Conservation (phyloP, 2,797 vertebrate species). For the Myotis vivesi region DNA sequence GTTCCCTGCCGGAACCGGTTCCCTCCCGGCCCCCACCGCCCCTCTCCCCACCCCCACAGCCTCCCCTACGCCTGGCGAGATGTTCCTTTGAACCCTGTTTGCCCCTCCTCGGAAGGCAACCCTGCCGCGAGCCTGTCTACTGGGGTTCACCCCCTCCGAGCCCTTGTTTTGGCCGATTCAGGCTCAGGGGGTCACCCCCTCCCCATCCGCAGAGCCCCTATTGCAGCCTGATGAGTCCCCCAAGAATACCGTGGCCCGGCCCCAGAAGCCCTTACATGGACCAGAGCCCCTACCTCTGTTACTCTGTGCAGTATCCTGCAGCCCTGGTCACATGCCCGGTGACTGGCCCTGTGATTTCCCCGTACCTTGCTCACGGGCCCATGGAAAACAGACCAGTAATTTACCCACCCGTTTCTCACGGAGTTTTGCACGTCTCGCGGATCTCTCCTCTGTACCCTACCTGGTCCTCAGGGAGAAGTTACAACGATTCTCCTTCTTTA, state of each 20-base stretch:
- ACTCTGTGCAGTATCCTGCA: not conserved
- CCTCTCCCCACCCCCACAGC: not conserved
- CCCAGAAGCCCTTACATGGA: not conserved
- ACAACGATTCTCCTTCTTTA: conserved; percentile 40
- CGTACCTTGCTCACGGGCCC: not conserved
- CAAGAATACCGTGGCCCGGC: not conserved
- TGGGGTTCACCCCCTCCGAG: not conserved
- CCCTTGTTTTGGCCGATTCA: conserved; percentile 28
- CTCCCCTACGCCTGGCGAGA: not conserved
- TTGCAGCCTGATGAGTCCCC: conserved; percentile 11
- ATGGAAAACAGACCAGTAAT: not conserved
- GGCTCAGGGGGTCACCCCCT: not conserved
- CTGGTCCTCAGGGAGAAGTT: conserved; percentile 50
- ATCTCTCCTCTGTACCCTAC: not conserved
- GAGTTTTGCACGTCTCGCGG: conserved; percentile 39
- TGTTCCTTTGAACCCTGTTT: conserved; percentile 54
- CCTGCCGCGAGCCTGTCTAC: not conserved
- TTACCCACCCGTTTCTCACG: conserved; percentile 2
- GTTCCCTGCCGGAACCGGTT: not conserved
- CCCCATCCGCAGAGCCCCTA: not conserved
- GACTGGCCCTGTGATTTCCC: not conserved
- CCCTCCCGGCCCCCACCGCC: not conserved
- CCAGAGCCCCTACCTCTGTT: not conserved
- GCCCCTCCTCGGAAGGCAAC: not conserved
- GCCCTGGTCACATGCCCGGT: not conserved